phyloP scores from a whole-genome alignment of 2,888 invertebrate species.

The Nemotelus pantherinus region DNA sequence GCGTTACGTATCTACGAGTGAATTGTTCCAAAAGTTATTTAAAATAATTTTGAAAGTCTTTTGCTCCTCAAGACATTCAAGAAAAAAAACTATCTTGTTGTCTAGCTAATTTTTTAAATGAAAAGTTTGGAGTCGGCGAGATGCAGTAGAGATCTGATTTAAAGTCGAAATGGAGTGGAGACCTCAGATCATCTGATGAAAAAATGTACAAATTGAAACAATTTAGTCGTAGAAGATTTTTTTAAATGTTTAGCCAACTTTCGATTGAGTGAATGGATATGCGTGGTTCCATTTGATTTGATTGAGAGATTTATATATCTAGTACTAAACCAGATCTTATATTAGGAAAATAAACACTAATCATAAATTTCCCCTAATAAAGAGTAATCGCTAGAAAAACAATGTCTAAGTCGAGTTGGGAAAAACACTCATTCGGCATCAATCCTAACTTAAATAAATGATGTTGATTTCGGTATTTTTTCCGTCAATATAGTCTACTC shows the following conservation, averaged over 20 bases:
- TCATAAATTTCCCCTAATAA: neutral
- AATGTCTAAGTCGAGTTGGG: neutral
- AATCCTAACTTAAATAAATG: neutral
- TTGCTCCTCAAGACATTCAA: slow-evolving; percentile 50
- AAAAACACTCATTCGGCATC: neutral
- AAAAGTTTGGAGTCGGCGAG: neutral
- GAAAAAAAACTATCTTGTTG: slow-evolving; percentile 33
- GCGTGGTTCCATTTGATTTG: neutral
- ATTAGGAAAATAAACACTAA: neutral
- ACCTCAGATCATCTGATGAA: slow-evolving; percentile 77
- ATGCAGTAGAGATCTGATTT: neutral
- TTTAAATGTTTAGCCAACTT: neutral
- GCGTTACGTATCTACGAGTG: slow-evolving; percentile 21
- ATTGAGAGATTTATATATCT: neutral
- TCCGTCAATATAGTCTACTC: slow-evolving; percentile 29
- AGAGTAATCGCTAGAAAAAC: neutral
- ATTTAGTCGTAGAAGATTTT: slow-evolving; percentile 25
- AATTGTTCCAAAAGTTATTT: slow-evolving; percentile 54
- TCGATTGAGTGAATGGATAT: slow-evolving; percentile 1
- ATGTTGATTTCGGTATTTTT: slow-evolving; percentile 9
- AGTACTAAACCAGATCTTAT: neutral
- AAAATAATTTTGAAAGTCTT: slow-evolving; percentile 56
- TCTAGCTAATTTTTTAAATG: slow-evolving; percentile 39
- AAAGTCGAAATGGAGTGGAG: slow-evolving; percentile 54
- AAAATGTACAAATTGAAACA: slow-evolving; percentile 71